Percentiles rank a stretch among this genome's conserved stretches.
phyloP scores from a whole-genome alignment of 2,797 vertebrate species.

The Hydrolagus colliei region DNA sequence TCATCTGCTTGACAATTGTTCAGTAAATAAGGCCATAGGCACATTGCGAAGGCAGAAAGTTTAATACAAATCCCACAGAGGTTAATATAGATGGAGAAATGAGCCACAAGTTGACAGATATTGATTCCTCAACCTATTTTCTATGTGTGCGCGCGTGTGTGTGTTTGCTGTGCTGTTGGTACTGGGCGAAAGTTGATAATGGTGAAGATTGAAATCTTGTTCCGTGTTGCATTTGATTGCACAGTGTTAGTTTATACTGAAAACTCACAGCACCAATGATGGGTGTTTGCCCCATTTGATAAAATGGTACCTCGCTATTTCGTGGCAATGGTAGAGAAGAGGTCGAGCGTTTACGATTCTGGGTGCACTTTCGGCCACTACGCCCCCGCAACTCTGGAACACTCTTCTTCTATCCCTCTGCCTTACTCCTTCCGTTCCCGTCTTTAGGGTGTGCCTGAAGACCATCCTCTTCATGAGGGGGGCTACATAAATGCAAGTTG shows the following conservation, averaged over 20 bases:
- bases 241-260: neutral
- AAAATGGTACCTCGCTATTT: neutral
- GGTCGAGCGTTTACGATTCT: no score
- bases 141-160: neutral
- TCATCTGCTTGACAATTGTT: neutral
- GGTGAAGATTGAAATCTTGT: neutral
- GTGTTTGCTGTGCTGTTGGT: neutral
- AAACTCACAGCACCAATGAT: neutral
- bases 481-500: no score
- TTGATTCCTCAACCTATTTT: slow-evolving; percentile 36
- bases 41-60: neutral
- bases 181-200: neutral
- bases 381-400: no score
- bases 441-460: no score
- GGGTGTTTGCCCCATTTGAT: neutral
- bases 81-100: slow-evolving; percentile 31
- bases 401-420: no score
- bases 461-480: no score
- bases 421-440: no score
- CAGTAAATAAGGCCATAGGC: neutral
- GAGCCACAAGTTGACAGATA: neutral
- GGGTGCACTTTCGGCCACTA: no score
- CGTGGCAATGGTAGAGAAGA: neutral
- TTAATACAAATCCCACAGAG: neutral
- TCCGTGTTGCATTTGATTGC: neutral